Evolutionary conservation across 2,888 invertebrate genomes (phyloP).

Genomic region (Lucinisca nassula): DNA sequence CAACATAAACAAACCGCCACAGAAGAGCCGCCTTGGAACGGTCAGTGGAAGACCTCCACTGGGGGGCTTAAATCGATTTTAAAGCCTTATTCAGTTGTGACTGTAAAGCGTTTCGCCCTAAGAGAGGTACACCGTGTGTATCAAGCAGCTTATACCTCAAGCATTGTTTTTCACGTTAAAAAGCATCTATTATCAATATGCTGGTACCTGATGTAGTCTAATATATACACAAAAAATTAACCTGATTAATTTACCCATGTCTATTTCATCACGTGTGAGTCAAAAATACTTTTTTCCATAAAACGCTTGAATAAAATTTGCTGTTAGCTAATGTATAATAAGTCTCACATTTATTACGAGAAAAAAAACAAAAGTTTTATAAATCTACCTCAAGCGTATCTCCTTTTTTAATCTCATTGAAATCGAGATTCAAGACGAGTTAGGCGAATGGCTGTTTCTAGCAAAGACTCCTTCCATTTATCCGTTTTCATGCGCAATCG

Average conservation of each 20-base stretch:
- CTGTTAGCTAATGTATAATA: too few species aligned
- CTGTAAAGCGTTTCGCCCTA: slow-evolving; percentile 12
- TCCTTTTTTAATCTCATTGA: neutral
- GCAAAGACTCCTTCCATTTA: neutral
- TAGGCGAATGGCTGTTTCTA: neutral
- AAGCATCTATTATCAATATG: neutral
- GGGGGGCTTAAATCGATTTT: too few species aligned
- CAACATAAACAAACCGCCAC: too few species aligned
- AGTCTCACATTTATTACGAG: too few species aligned
- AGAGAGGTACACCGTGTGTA: neutral
- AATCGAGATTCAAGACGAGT: neutral
- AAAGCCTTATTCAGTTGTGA: slow-evolving; percentile 12
- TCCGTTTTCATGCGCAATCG: neutral
- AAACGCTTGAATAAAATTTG: too few species aligned
- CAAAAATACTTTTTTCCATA: neutral
- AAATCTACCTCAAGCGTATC: neutral
- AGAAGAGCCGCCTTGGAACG: too few species aligned
- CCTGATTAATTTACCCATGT: too few species aligned
- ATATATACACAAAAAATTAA: too few species aligned
- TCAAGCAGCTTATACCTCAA: slow-evolving; percentile 12
- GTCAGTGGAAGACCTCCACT: too few species aligned
- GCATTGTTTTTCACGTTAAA: neutral
- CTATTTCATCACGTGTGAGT: neutral
- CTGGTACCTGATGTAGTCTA: neutral
- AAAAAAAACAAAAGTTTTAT: neutral